Percentiles rank a stretch among this genome's conserved stretches.
These are phyloP conservation scores for Heterocephalus glaber DNA, from an alignment of 2,113 vertebrate species.

Conservation along the genomic window DNA sequence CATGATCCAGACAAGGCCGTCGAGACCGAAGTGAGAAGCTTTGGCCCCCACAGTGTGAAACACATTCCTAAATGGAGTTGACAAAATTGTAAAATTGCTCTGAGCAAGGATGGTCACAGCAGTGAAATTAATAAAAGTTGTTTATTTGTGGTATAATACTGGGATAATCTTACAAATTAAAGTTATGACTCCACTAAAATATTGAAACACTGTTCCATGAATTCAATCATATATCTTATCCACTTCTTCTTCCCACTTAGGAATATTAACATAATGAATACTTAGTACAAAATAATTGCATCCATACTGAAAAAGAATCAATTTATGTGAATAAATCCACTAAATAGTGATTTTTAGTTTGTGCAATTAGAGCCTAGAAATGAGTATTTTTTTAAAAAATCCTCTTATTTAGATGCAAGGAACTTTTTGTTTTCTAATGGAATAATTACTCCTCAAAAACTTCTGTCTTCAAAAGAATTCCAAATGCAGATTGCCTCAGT, in stretches of 20 bases:
- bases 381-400: background rate
- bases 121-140: background rate
- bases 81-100: background rate
- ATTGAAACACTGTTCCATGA: background rate
- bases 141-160: background rate
- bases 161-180: background rate
- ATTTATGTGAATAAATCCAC: conserved; percentile 19
- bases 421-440: background rate
- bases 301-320: conserved; percentile 6
- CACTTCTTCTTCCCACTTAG: conserved; percentile 24
- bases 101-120: background rate
- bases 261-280: background rate
- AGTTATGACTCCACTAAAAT: background rate
- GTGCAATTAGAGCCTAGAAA: background rate
- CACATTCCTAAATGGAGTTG: conserved; percentile 11
- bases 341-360: background rate
- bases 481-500: background rate
- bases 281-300: background rate
- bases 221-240: background rate
- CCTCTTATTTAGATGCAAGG: background rate
- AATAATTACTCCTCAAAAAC: background rate
- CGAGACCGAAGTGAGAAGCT: background rate
- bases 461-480: background rate
- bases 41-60: background rate
- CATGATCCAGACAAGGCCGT: background rate